Evolutionary conservation across 92 coral and sea anemone genomes (phyloP), one percentile per base, ranked within the genome.

Genomic region (Actinernus sp.): DNA sequence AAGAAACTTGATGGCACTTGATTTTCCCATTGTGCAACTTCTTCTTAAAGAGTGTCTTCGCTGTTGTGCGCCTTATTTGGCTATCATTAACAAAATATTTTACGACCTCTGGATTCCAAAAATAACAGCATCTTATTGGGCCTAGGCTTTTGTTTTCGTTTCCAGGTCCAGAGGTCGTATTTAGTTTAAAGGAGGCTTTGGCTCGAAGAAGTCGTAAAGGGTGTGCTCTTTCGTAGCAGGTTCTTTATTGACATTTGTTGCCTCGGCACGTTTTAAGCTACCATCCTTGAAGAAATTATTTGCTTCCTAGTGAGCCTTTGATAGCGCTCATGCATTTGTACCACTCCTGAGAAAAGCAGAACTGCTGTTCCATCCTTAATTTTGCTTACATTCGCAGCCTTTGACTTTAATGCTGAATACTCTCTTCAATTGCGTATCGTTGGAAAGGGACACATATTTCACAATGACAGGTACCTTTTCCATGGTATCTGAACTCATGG

Each of bases 61-160:
- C 23, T 6, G n/a, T 67, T 52, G 59, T 64, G 45, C 72, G 45
- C 12, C 59, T 26, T 16, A 64, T 64, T 28, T 64, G 59, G 3
- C 18, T 22, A 21, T 30, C 59, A 26, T 27, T 39, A 19, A 27
- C 33, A 22, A 51, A 67, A 51, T 40, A 6, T 65, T 65, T 48
- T 28, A 65, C 60, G 73, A 65, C 73, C 73, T 65, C 62, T 23
- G 73, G 34, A 37, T 65, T 51, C 73, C 73, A 65, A 36, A 65
- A 49, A 49, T 65, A 50, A 21, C 37, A 65, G 34, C 73, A 65
- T 26, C 46, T 52, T 27, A 65, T 60, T 19, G 31, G 30, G 26
- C 53, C 16, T 30, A 19, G 47, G 31, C 3, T 45, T 5, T 45
- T 27, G 6, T 25, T 45, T 45, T 45, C 21, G 30, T 39, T 55